Evolutionary conservation across 2,113 vertebrate genomes (phyloP).

Genomic region (Muntiacus reevesi): DNA sequence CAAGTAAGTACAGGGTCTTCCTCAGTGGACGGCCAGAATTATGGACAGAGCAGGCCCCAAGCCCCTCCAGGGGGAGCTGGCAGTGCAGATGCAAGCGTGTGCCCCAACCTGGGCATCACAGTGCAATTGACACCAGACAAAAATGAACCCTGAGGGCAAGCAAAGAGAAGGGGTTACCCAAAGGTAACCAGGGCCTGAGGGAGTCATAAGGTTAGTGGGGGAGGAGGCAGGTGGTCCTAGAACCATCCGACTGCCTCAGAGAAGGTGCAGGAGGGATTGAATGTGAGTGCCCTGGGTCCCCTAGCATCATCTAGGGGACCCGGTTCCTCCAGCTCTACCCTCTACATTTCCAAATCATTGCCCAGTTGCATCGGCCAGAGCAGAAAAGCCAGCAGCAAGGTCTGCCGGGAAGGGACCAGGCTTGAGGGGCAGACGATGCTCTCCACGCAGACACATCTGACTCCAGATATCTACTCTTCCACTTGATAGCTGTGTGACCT

Average conservation of each 20-base stretch:
- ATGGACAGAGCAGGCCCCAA: neutral
- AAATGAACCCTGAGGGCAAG: neutral
- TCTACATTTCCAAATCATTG: neutral
- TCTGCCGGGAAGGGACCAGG: neutral
- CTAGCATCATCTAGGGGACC: neutral
- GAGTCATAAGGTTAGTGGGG: neutral
- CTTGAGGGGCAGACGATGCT: neutral
- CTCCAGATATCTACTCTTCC: neutral
- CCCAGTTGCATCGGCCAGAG: too few species aligned
- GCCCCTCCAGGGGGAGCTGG: neutral
- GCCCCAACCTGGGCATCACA: rapidly evolving
- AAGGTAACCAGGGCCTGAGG: neutral
- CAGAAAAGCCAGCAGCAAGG: neutral
- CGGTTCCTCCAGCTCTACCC: neutral
- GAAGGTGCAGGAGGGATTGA: neutral
- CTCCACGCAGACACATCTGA: neutral
- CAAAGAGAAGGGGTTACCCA: neutral
- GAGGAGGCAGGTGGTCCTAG: neutral
- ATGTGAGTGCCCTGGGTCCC: neutral
- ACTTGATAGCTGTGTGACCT: neutral
- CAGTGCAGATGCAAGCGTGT: neutral
- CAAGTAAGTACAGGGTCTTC: neutral
- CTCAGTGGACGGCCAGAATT: neutral
- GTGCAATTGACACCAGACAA: too few species aligned
- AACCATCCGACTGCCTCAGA: neutral